A percentile compares a stretch with the other conserved stretches of the same genome.
phyloP scores from a whole-genome alignment of 2,888 invertebrate genomes.

The Amphipoea oculea region DNA sequence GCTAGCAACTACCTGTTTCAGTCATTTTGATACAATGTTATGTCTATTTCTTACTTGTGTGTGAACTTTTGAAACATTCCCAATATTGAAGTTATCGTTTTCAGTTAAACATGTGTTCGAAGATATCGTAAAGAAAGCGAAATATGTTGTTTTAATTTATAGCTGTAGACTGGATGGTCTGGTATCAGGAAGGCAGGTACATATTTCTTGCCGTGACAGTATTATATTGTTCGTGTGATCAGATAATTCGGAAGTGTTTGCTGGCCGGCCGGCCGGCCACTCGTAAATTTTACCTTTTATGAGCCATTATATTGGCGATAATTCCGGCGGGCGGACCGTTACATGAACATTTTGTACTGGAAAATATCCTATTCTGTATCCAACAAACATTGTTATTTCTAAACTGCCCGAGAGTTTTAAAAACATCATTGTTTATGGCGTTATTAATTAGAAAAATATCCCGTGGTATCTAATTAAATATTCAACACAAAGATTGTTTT shows the following conservation, averaged over 20 bases:
- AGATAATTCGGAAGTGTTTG: conserved; percentile 79
- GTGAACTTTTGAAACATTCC: conserved; percentile 7
- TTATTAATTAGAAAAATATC: conserved; percentile 16
- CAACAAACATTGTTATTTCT: conserved; percentile 53
- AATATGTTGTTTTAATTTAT: conserved; percentile 44
- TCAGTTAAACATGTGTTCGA: conserved; percentile 11
- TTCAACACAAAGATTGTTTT: neutral
- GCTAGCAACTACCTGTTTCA: conserved; percentile 65
- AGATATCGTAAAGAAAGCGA: conserved; percentile 13
- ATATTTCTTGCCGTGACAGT: conserved; percentile 60
- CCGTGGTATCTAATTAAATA: conserved; percentile 4
- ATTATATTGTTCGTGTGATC: conserved; percentile 73
- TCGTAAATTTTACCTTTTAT: conserved; percentile 86
- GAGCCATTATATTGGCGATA: conserved; percentile 85
- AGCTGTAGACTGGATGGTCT: conserved; percentile 37
- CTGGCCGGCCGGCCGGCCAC: conserved; percentile 72
- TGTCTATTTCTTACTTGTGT: conserved; percentile 22
- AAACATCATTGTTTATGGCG: conserved; percentile 31
- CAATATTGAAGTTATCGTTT: conserved; percentile 8
- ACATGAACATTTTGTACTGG: conserved; percentile 75
- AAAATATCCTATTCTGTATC: conserved; percentile 64
- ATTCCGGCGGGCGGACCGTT: conserved; percentile 74
- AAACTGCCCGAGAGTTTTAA: conserved; percentile 34
- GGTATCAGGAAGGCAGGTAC: conserved; percentile 58
- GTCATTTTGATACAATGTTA: conserved; percentile 58